Conservation (phyloP, 2,113 vertebrate genomes). For the Anolis sagrei region DNA sequence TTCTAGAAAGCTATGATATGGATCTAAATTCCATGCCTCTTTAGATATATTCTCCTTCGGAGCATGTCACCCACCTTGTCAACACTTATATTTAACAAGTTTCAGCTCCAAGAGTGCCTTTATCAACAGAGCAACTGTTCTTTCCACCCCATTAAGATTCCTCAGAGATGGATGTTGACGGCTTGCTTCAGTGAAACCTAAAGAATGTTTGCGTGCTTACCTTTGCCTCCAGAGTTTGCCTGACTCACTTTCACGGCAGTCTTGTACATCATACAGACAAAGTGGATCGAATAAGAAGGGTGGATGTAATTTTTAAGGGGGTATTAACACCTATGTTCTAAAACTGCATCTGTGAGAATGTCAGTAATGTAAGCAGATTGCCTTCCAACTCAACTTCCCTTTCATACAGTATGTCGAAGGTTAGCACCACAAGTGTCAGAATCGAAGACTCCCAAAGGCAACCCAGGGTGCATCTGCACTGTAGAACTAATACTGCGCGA, state of each 20-base stretch:
- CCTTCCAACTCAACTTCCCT: too few species aligned
- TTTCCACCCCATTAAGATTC: constrained; percentile 14
- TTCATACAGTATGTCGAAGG: too few species aligned
- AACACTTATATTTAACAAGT: constrained; percentile 41
- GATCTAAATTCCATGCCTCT: constrained; percentile 55
- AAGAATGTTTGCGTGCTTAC: constrained; percentile 22
- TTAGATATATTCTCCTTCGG: constrained; percentile 44
- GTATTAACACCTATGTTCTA: too few species aligned
- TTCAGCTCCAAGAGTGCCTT: constrained; percentile 40
- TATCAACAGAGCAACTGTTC: constrained; percentile 16
- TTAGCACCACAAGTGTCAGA: too few species aligned
- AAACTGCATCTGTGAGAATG: too few species aligned
- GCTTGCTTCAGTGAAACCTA: constrained; percentile 29
- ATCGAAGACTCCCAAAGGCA: too few species aligned
- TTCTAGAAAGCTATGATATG: constrained; percentile 30
- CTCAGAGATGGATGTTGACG: background rate
- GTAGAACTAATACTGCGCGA: too few species aligned
- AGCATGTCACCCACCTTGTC: constrained; percentile 49
- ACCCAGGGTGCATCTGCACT: too few species aligned
- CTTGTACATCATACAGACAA: background rate
- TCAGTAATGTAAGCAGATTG: too few species aligned
- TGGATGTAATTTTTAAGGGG: too few species aligned
- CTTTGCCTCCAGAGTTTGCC: background rate
- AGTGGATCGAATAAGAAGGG: constrained; percentile 3
- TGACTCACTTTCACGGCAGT: background rate